Conservation (phyloP, 1,140 invertebrate species). For the Trichomalopsis sarcophagae region DNA sequence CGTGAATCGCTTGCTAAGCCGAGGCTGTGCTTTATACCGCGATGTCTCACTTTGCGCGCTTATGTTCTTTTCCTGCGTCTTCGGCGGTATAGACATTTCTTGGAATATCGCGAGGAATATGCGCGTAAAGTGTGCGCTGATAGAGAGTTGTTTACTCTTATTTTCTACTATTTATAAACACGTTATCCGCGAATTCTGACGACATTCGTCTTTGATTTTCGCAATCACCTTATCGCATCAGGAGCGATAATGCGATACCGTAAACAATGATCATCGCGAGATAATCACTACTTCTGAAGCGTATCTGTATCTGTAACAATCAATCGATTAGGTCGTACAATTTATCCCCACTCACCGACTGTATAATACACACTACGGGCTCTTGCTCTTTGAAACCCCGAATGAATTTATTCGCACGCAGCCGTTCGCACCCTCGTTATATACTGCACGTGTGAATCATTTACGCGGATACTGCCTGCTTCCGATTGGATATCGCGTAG, state of each 20-base stretch:
- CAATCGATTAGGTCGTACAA: conserved; percentile 16
- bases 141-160: too few relatives aligned
- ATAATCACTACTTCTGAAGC: neutral
- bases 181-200: too few relatives aligned
- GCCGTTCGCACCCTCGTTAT: conserved; percentile 1
- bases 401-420: conserved; percentile 59
- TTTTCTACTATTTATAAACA: too few relatives aligned
- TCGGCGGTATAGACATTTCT: too few relatives aligned
- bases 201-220: neutral
- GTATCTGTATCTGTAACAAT: neutral
- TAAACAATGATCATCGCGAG: neutral
- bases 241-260: neutral
- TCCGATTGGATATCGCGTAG: conserved; percentile 43
- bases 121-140: too few relatives aligned
- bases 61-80: neutral
- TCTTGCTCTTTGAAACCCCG: neutral
- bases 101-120: too few relatives aligned
- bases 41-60: neutral
- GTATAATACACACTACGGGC: too few relatives aligned
- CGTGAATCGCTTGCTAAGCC: conserved; percentile 55
- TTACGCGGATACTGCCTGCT: conserved; percentile 50
- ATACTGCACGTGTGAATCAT: conserved; percentile 50
- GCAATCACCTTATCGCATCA: neutral
- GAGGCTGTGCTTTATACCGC: neutral
- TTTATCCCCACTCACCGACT: neutral